Evolutionary conservation across 2,797 vertebrate genomes (phyloP), one percentile per base, ranked within the genome.

Genomic region (Lutra lutra): DNA sequence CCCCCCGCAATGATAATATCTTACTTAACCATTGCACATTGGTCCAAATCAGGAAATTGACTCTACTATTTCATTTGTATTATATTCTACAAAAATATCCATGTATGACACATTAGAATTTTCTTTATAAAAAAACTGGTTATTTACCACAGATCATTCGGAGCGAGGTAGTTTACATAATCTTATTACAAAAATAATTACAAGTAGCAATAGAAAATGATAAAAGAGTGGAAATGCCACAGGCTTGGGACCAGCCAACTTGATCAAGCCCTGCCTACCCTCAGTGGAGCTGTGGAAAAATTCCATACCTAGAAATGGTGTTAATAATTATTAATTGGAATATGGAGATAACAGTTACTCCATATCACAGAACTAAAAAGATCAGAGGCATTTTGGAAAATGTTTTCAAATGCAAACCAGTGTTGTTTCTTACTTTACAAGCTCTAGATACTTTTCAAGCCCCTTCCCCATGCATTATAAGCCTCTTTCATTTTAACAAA

Each of bases 101-200:
- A 86, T 29, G 29, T 66, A 1, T 80, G 60, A 85, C 72, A 83
- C 14, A 35, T n/a, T 70, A 27, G 43, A 77, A 94, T 20, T 38
- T 78, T 89, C 68, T 68, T 35, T 48, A 51, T 29, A 7, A 66
- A 64, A 43, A 62, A 79, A 56, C 15, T n/a, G 23, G 21, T 29
- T 92, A 23, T 75, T 75, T 25, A 54, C 20, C 10, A 70, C 29
- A 84, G n/a, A 80, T 54, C 66, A 86, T 79, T 92, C 46, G 5
- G 73, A 3, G 89, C 54, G 3, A 91, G 7, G 35, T 77, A 43
- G 27, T 70, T 82, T 88, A 46, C 17, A 70, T 82, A 35, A 72
- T 62, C 60, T 85, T 86, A 93, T 43, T 85, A 10, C 32, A 72
- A 91, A 91, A 89, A 62, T 85, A 93, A 86, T 72, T 89, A 62